Base-by-base conservation (phyloP, 2,113 vertebrate genomes). In the Scatophagus argus region DNA sequence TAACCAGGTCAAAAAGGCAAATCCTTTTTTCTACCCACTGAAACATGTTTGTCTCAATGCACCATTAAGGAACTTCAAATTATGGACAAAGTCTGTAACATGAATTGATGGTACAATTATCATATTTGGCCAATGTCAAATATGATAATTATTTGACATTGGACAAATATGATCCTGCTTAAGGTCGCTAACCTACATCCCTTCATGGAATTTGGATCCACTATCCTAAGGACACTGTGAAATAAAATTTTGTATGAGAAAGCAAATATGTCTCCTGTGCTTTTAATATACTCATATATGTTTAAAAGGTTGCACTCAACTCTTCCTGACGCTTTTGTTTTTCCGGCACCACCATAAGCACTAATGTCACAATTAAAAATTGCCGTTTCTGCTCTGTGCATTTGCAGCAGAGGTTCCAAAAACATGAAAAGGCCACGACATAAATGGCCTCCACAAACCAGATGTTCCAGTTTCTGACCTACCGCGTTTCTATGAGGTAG, bases 401-500 rank as follows among this genome's bases (percentile, higher is more conserved):
- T 6, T 38, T 25, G 21, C 0, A 36, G n/a, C 13, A 36, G 2
- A 12, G 13, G 4, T 36, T n/a, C 12, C 21, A 23, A 23, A 60
- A 71, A 17, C 29, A 23, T 4, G 8, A 4, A 14, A 73, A n/a
- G 7, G 7, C 17, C 31, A 8, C 34, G n/a, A n/a, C n/a, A n/a
- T 5, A 54, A 27, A 19, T 12, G 23, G 13, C 1, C 13, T 1
- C 14, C 52, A 1, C 56, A 27, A 54, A 68, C 19, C 19, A 44
- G 7, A 83, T 31, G 21, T n/a, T 16, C 10, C 23, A 23, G 17
- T 31, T 54, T 46, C 4, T 6, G 13, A 76, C 93, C 29, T 51
- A 98, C 97, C 96, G 93, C 85, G 94, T 97, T 91, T 98, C 97
- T 86, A 98, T 95, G 90, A 98, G 96, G 93, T 98, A 98, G 86